Evolutionary conservation across 2,797 vertebrate species (phyloP), one percentile per base, ranked within the genome.

Genomic region (Sciurus carolinensis): DNA sequence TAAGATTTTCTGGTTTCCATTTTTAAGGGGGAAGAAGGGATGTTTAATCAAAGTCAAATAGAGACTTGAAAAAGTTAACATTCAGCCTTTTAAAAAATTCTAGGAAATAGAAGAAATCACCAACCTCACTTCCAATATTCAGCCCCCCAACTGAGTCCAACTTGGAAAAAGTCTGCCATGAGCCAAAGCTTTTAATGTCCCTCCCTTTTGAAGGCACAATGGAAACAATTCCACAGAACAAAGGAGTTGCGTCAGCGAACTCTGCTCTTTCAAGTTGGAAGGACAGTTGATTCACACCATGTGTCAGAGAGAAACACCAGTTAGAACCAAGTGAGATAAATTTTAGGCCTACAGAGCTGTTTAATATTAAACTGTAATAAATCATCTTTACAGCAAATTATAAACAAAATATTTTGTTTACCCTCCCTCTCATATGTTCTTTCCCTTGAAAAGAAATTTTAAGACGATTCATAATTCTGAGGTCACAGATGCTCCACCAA

Each of bases 201-300:
- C 96, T 98, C 95, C 95, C 93, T 97, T 95, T 47, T 77, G 92
- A 39, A 95, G 97, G 90, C 97, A 98, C 98, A 97, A 96, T 97
- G 98, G 98, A 98, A 98, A 98, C 96, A 97, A 98, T 98, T 98
- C 97, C 97, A 94, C 59, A 96, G 98, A 98, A 98, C 97, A 98
- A 98, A 98, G 95, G 93, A 93, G 59, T 95, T 98, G 98, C 97
- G 95, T 98, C 98, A 98, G 97, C 91, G 71, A 96, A 88, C 93
- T 97, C 39, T 95, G 84, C 96, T 95, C 98, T 98, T 98, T 98
- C 98, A 98, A 98, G 97, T 96, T 97, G 97, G 95, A 97, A 98
- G 98, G 97, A 98, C 98, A 98, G 82, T 97, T 98, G 98, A 99
- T 98, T 98, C 1, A 97, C 98, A 98, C 98, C 98, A 98, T 98